These are phyloP conservation scores for Embiotoca jacksoni DNA, from an alignment of 2,113 vertebrate genomes.

Conservation along the genomic window DNA sequence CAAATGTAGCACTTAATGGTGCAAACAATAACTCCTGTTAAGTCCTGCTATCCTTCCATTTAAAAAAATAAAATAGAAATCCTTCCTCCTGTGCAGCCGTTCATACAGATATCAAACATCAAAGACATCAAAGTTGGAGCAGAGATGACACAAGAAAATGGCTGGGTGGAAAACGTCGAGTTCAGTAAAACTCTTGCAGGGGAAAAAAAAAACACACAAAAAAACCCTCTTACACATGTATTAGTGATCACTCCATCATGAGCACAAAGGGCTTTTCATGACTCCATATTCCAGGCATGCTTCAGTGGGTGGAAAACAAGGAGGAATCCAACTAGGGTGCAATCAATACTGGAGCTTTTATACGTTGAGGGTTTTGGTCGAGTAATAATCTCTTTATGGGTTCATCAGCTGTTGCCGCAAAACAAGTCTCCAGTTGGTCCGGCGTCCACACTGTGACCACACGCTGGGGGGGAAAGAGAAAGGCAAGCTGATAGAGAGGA, in stretches of 20 bases:
- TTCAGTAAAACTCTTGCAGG: constrained; percentile 24
- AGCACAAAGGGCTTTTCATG: constrained; percentile 72
- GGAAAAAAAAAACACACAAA: not conserved
- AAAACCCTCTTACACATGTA: constrained; percentile 53
- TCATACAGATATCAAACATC: constrained; percentile 18
- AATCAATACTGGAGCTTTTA: constrained; percentile 65
- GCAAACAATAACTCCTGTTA: not conserved
- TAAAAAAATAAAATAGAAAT: constrained; percentile 8
- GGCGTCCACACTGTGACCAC: constrained; percentile 19
- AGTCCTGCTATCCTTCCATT: constrained; percentile 6
- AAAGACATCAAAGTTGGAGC: constrained; percentile 16
- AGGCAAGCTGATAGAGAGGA: constrained; percentile 9
- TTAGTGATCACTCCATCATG: constrained; percentile 61
- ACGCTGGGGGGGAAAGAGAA: not conserved
- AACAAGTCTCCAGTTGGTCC: constrained; percentile 27
- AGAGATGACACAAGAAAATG: constrained; percentile 22
- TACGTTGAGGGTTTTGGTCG: constrained; percentile 39
- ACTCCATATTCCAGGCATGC: constrained; percentile 72
- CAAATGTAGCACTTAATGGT: no score
- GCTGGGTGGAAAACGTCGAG: constrained; percentile 28
- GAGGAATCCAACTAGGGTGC: constrained; percentile 65
- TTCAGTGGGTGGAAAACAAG: constrained; percentile 63
- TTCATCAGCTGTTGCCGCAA: constrained; percentile 53
- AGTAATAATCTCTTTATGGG: constrained; percentile 48
- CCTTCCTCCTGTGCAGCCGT: constrained; percentile 20